A percentile compares a stretch with the other conserved stretches of the same genome.
Conservation (phyloP, 2,888 invertebrate genomes). For the Limnephilus rhombicus region DNA sequence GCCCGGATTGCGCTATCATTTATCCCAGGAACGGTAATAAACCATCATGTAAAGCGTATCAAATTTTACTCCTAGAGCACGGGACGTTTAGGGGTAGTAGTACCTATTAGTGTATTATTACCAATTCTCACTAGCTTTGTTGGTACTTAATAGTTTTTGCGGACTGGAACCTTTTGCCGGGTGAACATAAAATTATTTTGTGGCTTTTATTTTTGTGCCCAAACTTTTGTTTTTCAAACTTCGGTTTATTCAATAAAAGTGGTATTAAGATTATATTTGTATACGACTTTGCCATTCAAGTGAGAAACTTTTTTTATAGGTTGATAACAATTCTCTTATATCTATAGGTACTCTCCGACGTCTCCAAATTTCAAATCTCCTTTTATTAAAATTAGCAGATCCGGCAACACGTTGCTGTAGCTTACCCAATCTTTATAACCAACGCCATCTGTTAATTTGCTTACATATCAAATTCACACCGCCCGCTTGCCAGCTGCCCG, state of each 20-base stretch:
- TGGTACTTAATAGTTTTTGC: slow-evolving; percentile 21
- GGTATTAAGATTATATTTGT: background rate
- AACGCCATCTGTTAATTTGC: too few relatives aligned
- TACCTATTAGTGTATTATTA: background rate
- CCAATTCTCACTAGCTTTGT: slow-evolving; percentile 12
- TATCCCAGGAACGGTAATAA: slow-evolving; percentile 58
- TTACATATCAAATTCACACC: too few relatives aligned
- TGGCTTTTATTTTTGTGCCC: background rate
- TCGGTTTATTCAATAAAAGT: background rate
- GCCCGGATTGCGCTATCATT: slow-evolving; percentile 61
- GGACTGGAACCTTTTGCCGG: background rate
- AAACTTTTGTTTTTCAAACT: background rate
- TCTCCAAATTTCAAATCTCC: too few relatives aligned
- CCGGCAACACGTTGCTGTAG: too few relatives aligned
- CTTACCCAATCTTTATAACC: too few relatives aligned
- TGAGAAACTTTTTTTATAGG: background rate
- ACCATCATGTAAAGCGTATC: slow-evolving; percentile 61
- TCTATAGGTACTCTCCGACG: too few relatives aligned
- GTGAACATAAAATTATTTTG: background rate
- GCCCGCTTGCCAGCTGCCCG: too few relatives aligned
- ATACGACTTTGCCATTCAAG: background rate
- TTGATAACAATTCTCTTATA: background rate
- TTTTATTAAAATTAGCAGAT: too few relatives aligned
- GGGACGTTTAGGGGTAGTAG: background rate
- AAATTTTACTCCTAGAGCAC: slow-evolving; percentile 38